Percentiles rank a stretch among this genome's conserved stretches.
phyloP scores from a whole-genome alignment of 2,113 vertebrate species.

The Atrichornis clamosus region DNA sequence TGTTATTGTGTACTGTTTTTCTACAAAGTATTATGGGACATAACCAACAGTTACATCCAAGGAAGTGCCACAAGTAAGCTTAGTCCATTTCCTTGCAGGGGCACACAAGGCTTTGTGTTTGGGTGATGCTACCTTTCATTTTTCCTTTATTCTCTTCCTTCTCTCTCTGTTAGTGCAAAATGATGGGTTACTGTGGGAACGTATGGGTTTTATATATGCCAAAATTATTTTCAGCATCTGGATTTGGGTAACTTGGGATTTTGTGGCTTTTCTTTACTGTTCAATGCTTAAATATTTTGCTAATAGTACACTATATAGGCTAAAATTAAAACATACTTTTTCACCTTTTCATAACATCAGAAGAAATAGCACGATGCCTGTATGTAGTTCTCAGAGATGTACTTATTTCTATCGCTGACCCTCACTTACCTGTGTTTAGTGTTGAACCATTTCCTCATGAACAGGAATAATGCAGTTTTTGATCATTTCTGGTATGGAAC shows the following conservation, averaged over 20 bases:
- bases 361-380: neutral
- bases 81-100: neutral
- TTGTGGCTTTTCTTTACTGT: neutral
- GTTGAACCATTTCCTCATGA: neutral
- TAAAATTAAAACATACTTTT: neutral
- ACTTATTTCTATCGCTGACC: neutral
- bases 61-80: neutral
- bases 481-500: neutral
- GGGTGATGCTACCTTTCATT: neutral
- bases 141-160: neutral
- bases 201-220: neutral
- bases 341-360: neutral
- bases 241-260: neutral
- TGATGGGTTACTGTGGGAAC: neutral
- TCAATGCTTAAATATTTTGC: neutral
- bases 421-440: neutral
- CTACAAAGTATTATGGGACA: neutral
- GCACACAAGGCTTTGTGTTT: neutral
- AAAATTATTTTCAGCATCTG: neutral
- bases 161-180: neutral
- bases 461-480: neutral
- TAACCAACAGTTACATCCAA: neutral
- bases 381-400: neutral
- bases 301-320: neutral
- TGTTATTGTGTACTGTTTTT: neutral